phyloP scores from a whole-genome alignment of 2,888 invertebrate genomes.

The Encarsia formosa region DNA sequence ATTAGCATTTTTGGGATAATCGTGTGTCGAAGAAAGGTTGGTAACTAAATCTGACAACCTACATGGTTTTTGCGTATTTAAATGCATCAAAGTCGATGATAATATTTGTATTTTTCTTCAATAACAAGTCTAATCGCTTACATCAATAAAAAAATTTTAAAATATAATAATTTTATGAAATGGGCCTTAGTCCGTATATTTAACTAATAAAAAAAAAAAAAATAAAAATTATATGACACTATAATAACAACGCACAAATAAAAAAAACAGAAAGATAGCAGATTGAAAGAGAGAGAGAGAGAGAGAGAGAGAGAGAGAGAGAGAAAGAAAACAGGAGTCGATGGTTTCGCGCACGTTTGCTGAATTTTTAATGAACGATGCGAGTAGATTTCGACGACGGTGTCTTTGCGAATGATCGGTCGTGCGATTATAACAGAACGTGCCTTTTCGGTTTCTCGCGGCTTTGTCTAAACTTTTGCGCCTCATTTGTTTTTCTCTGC shows the following conservation, averaged over 20 bases:
- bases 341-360: constrained; percentile 23
- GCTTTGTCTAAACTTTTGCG: not conserved
- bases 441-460: constrained; percentile 9
- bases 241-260: not conserved
- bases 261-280: not conserved
- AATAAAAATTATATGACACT: too few relatives aligned
- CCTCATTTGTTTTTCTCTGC: not conserved
- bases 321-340: constrained; percentile 19
- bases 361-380: constrained; percentile 19
- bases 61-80: too few relatives aligned
- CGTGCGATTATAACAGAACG: constrained; percentile 20
- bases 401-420: constrained; percentile 19
- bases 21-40: too few relatives aligned
- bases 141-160: too few relatives aligned
- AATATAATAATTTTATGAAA: too few relatives aligned
- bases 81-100: too few relatives aligned
- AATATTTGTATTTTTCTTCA: too few relatives aligned
- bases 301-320: constrained; percentile 10
- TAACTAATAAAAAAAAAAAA: too few relatives aligned
- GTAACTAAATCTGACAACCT: too few relatives aligned
- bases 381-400: constrained; percentile 9
- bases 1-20: too few relatives aligned
- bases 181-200: too few relatives aligned
- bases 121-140: too few relatives aligned
- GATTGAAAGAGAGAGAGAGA: constrained; percentile 1